Evolutionary conservation across 2,888 invertebrate genomes (phyloP).

Genomic region (Teleiodes luculella): DNA sequence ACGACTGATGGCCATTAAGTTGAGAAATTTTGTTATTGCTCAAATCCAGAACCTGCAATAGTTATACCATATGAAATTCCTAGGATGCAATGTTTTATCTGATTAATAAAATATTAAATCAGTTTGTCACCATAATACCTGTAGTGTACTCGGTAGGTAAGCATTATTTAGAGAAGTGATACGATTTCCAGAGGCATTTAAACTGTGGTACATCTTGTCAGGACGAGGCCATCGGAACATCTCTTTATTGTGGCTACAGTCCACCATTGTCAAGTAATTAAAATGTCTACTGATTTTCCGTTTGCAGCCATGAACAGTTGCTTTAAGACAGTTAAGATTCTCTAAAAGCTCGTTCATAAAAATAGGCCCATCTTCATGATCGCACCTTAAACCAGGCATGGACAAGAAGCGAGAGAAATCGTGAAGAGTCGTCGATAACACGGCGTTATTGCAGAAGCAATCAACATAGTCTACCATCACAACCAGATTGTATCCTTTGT

Average conservation of each 20-base stretch:
- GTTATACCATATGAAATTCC: too few species aligned
- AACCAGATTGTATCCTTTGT: neutral
- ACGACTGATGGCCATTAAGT: neutral
- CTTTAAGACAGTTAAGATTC: neutral
- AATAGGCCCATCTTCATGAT: neutral
- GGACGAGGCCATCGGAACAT: slow-evolving; percentile 1
- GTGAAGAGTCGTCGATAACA: neutral
- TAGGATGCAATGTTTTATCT: too few species aligned
- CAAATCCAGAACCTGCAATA: slow-evolving; percentile 7
- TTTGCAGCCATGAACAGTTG: neutral
- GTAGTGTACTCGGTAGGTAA: neutral
- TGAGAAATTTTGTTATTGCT: neutral
- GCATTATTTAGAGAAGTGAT: neutral
- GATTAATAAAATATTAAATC: too few species aligned
- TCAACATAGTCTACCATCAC: neutral
- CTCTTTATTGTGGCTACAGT: neutral
- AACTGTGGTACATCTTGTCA: neutral
- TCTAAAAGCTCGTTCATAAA: neutral
- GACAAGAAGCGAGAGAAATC: neutral
- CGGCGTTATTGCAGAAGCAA: neutral
- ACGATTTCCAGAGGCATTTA: neutral
- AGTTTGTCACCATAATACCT: neutral
- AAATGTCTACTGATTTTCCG: neutral
- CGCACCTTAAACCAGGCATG: neutral
- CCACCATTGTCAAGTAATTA: neutral